Percentiles rank a stretch among this genome's conserved stretches.
phyloP scores from a whole-genome alignment of 2,113 vertebrate species.

The Pygoscelis adeliae region DNA sequence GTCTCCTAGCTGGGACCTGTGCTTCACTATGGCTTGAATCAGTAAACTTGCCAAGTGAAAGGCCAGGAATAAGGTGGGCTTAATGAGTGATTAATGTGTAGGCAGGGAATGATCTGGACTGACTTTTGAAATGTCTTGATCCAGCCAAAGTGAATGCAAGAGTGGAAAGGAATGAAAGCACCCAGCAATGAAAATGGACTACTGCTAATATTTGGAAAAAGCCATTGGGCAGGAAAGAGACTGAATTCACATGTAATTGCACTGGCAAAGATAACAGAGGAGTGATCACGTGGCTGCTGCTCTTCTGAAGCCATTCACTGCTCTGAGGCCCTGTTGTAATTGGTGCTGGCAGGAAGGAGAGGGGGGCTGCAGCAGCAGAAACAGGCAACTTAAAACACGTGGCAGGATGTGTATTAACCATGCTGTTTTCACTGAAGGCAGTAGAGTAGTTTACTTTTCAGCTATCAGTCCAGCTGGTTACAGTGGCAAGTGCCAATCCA shows the following conservation, averaged over 20 bases:
- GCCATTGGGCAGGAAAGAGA: neutral
- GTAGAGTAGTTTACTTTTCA: neutral
- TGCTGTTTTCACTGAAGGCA: neutral
- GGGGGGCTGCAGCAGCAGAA: neutral
- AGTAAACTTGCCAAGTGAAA: neutral
- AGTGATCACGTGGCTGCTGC: neutral
- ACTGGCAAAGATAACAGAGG: neutral
- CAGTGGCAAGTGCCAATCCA: constrained; percentile 1
- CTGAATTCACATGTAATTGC: neutral
- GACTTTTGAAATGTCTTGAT: neutral
- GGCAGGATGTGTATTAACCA: neutral
- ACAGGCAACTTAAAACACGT: fast-evolving
- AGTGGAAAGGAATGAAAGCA: neutral
- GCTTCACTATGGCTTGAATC: neutral
- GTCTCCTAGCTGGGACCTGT: neutral
- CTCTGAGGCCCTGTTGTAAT: neutral
- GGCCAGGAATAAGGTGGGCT: neutral
- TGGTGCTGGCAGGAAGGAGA: neutral
- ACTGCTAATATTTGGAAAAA: neutral
- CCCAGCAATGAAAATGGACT: neutral
- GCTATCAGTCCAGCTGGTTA: neutral
- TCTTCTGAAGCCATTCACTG: neutral
- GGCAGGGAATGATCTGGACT: neutral
- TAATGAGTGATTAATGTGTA: neutral
- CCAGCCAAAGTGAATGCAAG: neutral